These are phyloP conservation scores for Drosophila teissieri DNA, from an alignment of 1,140 invertebrate genomes.

Conservation along the genomic window DNA sequence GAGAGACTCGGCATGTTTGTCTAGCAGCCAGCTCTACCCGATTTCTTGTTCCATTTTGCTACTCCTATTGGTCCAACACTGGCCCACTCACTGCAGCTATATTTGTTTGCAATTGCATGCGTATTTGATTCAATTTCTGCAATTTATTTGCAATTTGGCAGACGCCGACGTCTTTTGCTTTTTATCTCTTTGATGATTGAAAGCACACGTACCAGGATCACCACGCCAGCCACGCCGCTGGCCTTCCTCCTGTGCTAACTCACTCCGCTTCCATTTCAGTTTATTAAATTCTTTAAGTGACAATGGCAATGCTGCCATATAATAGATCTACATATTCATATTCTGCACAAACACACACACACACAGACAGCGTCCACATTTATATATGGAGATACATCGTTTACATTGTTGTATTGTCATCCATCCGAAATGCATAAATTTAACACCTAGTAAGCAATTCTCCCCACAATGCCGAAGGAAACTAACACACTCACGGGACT, in stretches of 20 bases:
- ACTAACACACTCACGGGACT: slow-evolving; percentile 50
- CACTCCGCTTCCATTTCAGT: neutral
- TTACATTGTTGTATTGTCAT: slow-evolving; percentile 71
- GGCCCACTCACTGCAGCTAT: slow-evolving; percentile 17
- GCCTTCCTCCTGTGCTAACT: neutral
- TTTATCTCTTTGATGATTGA: slow-evolving; percentile 82
- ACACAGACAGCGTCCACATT: neutral
- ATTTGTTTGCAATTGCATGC: slow-evolving; percentile 83
- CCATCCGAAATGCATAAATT: slow-evolving; percentile 83
- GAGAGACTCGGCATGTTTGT: slow-evolving; percentile 56
- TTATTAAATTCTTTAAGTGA: slow-evolving; percentile 74
- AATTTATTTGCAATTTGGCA: slow-evolving; percentile 82
- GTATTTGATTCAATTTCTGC: slow-evolving; percentile 83
- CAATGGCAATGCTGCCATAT: slow-evolving; percentile 10
- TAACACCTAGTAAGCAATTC: slow-evolving; percentile 80
- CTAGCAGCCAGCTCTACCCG: slow-evolving; percentile 41
- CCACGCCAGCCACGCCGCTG: neutral
- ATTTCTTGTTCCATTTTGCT: slow-evolving; percentile 2
- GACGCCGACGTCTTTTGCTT: slow-evolving; percentile 59
- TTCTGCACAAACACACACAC: neutral
- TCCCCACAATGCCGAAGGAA: slow-evolving; percentile 42
- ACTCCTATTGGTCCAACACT: slow-evolving; percentile 13
- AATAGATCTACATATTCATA: slow-evolving; percentile 21
- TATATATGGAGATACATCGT: slow-evolving; percentile 40
- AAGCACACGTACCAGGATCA: slow-evolving; percentile 66